Percentiles rank a stretch among this genome's conserved stretches.
phyloP scores from a whole-genome alignment of 2,797 vertebrate genomes.

The Chromis chromis region DNA sequence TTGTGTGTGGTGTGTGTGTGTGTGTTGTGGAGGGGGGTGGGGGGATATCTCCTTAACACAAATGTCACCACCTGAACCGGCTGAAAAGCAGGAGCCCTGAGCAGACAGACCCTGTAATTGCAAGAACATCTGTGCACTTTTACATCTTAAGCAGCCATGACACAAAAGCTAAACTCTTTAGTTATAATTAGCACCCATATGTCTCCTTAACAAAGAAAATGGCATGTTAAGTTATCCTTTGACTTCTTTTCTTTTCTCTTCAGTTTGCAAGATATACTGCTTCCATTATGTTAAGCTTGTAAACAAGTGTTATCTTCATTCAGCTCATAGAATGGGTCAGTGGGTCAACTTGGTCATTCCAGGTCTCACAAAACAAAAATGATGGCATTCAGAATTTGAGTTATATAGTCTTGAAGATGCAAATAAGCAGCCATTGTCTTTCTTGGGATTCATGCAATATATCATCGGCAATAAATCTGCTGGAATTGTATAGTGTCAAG shows the following conservation, averaged over 20 bases:
- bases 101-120: slow-evolving; percentile 77
- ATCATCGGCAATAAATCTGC: slow-evolving; percentile 30
- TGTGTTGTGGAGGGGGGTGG: slow-evolving; percentile 2
- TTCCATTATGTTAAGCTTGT: slow-evolving; percentile 49
- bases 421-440: slow-evolving; percentile 37
- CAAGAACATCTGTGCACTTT: slow-evolving; percentile 85
- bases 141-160: slow-evolving; percentile 74
- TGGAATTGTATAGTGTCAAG: slow-evolving; percentile 9
- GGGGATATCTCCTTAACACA: slow-evolving; percentile 62
- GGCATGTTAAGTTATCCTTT: slow-evolving; percentile 47
- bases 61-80: slow-evolving; percentile 83
- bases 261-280: slow-evolving; percentile 54
- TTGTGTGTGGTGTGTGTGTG: slow-evolving; percentile 32
- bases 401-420: slow-evolving; percentile 28
- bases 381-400: slow-evolving; percentile 21
- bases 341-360: slow-evolving; percentile 41
- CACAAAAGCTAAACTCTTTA: slow-evolving; percentile 70
- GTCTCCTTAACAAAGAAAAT: slow-evolving; percentile 60
- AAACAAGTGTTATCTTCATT: slow-evolving; percentile 53
- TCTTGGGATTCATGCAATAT: slow-evolving; percentile 14
- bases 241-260: slow-evolving; percentile 33
- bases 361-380: slow-evolving; percentile 27
- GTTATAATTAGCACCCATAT: slow-evolving; percentile 75
- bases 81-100: slow-evolving; percentile 63
- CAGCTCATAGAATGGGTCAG: slow-evolving; percentile 35